Evolutionary conservation across 2,888 invertebrate species (phyloP).

Genomic region (Drosophila rellima): DNA sequence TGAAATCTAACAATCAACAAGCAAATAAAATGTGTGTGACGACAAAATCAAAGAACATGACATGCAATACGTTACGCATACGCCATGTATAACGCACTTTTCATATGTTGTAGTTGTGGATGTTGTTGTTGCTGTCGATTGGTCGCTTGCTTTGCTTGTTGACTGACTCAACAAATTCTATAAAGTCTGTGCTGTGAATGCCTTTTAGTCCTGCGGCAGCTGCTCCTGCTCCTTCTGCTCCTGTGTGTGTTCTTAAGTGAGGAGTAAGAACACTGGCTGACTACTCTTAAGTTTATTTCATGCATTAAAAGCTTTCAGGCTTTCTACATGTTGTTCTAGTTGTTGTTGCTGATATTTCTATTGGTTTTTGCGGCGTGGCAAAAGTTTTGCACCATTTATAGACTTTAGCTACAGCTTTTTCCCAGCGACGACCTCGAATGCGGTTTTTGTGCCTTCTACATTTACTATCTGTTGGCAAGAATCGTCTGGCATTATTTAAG

Average conservation of each 20-base stretch:
- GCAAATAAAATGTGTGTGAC: conserved; percentile 42
- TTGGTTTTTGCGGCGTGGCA: conserved; percentile 64
- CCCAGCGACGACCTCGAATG: conserved; percentile 29
- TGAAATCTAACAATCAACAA: conserved; percentile 34
- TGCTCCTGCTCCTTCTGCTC: conserved; percentile 28
- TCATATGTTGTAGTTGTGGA: conserved; percentile 17
- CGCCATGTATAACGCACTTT: conserved; percentile 63
- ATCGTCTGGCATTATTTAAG: conserved; percentile 60
- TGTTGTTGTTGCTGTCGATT: conserved; percentile 21
- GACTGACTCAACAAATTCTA: conserved; percentile 67
- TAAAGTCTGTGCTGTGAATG: conserved; percentile 51
- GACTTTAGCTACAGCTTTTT: conserved; percentile 38
- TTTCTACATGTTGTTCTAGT: conserved; percentile 23
- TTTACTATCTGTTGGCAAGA: conserved; percentile 56
- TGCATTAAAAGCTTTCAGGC: conserved; percentile 75
- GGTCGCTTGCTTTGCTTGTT: conserved; percentile 21
- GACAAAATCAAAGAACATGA: conserved; percentile 56
- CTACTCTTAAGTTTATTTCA: conserved; percentile 68
- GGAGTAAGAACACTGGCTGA: conserved; percentile 39
- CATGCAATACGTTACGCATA: conserved; percentile 68
- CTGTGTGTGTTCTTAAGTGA: conserved; percentile 37
- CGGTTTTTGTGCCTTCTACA: conserved; percentile 44
- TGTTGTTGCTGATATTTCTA: conserved; percentile 47
- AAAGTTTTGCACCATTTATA: conserved; percentile 66
- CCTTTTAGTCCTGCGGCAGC: conserved; percentile 36